Base-by-base conservation (phyloP, 2,797 vertebrate species). In the Tympanoctomys barrerae region DNA sequence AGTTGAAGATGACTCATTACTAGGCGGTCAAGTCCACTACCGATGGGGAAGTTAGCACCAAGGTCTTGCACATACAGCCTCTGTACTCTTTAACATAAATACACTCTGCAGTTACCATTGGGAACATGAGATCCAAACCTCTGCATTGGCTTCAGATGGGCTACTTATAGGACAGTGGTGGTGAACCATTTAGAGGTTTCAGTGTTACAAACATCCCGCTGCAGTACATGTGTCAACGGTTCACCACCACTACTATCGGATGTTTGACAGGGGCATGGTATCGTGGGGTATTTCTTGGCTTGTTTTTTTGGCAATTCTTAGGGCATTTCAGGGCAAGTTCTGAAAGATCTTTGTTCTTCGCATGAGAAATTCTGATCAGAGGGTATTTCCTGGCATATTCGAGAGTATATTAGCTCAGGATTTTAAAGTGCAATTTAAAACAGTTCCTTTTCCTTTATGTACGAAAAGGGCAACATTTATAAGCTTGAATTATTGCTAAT, bases 381-480 rank as follows among this genome's bases (percentile, higher is more conserved):
- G n/a, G 39, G 52, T 94, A n/a, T 94, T 95, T 89, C 87, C 90
- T 96, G 91, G 85, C 78, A 80, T 78, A 89, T 94, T 83, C 59
- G 68, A 96, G 54, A 91, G 12, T 46, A 31, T 80, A 82, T 96
- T 96, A 96, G 87, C 87, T 96, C 73, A 94, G 33, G 54, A 77
- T 96, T 96, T 94, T 92, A 93, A 90, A 97, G 77, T 78, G n/a
- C 68, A 93, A 46, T 97, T 96, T 71, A 83, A 68, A 95, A 71
- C 59, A 94, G 61, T 88, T 94, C 96, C 57, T 90, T 97, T 97
- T 96, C 80, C 95, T 96, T 83, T 90, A 70, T 92, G 70, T 93
- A 64, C 14, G 66, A 94, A 90, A 75, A 95, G 96, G 82, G 79
- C 66, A 90, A 85, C 39, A 73, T 89, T 96, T 94, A 89, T 96